Evolutionary conservation across 2,888 invertebrate species (phyloP).

Genomic region (Liodrosophila aerea): DNA sequence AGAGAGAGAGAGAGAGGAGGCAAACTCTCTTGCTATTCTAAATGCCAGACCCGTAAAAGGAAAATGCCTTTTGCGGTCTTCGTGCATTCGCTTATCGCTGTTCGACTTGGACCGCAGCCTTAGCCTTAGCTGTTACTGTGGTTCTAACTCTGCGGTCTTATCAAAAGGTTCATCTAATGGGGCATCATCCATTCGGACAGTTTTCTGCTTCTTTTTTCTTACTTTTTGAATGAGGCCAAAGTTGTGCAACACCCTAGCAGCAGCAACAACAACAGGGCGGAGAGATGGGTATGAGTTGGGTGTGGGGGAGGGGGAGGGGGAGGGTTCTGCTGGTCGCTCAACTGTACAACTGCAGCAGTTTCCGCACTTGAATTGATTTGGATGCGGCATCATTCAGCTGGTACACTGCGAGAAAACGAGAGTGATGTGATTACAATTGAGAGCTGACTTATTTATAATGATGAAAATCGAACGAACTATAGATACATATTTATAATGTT

Average conservation of each 20-base stretch:
- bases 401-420: background rate
- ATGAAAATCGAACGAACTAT: too few species aligned
- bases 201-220: conserved; percentile 14
- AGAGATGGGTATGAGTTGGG: conserved; percentile 1
- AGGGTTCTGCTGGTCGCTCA: conserved; percentile 52
- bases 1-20: too few species aligned
- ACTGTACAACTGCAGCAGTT: conserved; percentile 73
- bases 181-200: conserved; percentile 38
- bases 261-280: conserved; percentile 13
- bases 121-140: background rate
- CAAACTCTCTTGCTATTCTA: conserved; percentile 8
- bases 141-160: conserved; percentile 19
- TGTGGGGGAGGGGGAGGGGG: too few species aligned
- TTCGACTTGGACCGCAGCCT: background rate
- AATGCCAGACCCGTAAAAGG: conserved; percentile 24
- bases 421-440: too few species aligned
- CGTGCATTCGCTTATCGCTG: conserved; percentile 40
- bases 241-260: conserved; percentile 27
- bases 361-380: conserved; percentile 74
- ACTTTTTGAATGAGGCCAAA: background rate
- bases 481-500: too few species aligned
- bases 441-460: too few species aligned
- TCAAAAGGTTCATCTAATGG: conserved; percentile 56
- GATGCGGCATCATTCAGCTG: conserved; percentile 50
- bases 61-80: conserved; percentile 33